Percentiles rank a stretch among this genome's conserved stretches.
Evolutionary conservation across 2,888 invertebrate species (phyloP).

Genomic region (Cordilura impudica): DNA sequence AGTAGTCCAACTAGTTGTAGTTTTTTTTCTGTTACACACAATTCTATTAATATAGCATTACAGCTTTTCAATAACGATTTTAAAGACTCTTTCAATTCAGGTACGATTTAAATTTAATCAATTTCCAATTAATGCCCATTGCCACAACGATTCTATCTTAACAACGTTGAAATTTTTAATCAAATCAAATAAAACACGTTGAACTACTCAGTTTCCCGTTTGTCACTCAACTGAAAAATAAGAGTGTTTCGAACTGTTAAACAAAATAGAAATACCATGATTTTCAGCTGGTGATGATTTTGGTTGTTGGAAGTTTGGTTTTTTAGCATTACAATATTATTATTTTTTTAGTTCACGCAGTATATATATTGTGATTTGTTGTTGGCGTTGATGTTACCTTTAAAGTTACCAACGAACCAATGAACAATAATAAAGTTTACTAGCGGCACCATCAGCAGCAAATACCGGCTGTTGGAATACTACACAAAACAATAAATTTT

Average conservation of each 20-base stretch:
- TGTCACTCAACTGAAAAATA: conserved; percentile 73
- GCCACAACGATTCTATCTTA: neutral
- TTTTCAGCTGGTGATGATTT: conserved; percentile 60
- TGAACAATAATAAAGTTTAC: conserved; percentile 11
- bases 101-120: conserved; percentile 23
- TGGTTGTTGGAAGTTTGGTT: neutral
- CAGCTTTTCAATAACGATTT: too few relatives aligned
- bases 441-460: conserved; percentile 3
- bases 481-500: conserved; percentile 12
- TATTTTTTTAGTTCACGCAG: conserved; percentile 3
- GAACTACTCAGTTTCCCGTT: conserved; percentile 72
- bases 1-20: too few relatives aligned
- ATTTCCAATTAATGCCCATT: neutral
- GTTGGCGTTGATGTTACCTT: conserved; percentile 27
- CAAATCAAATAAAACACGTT: conserved; percentile 34
- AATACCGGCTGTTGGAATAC: neutral
- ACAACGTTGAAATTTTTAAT: too few relatives aligned
- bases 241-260: conserved; percentile 57
- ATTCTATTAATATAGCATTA: too few relatives aligned
- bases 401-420: conserved; percentile 33
- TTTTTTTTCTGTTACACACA: too few relatives aligned
- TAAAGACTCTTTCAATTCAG: too few relatives aligned
- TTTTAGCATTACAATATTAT: neutral
- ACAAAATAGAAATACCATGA: conserved; percentile 50
- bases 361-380: neutral